Conservation (phyloP, 30 jellyfish, hydroid and myxozoan species). For the Phacellophora camtschatica region DNA sequence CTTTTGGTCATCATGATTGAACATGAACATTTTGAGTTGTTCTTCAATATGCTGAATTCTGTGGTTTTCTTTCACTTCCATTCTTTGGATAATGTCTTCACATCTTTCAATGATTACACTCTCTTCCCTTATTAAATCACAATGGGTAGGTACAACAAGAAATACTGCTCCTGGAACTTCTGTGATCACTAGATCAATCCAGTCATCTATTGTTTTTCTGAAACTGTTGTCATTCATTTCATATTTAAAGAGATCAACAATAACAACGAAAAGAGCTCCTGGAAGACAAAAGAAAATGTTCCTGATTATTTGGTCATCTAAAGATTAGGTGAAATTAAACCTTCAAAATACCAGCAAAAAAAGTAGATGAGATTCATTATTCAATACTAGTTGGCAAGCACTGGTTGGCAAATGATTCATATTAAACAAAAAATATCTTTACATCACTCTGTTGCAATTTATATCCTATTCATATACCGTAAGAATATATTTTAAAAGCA, state of each 20-base stretch:
- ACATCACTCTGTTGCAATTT: too few relatives aligned
- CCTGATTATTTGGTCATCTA: too few relatives aligned
- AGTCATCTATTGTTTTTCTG: slow-evolving; percentile 59
- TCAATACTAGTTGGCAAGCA: too few relatives aligned
- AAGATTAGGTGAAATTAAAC: too few relatives aligned
- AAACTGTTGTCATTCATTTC: not conserved
- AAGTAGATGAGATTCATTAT: too few relatives aligned
- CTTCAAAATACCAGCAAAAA: too few relatives aligned
- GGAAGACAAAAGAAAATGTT: not conserved
- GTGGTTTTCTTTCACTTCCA: not conserved
- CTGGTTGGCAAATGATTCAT: too few relatives aligned
- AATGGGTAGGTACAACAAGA: slow-evolving; percentile 80
- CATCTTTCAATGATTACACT: slow-evolving; percentile 31
- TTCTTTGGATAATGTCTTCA: slow-evolving; percentile 6
- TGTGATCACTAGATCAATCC: slow-evolving; percentile 69
- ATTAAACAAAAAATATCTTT: too few relatives aligned
- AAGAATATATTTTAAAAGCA: too few relatives aligned
- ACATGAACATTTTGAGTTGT: not conserved
- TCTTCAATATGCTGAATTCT: not conserved
- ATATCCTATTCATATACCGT: too few relatives aligned
- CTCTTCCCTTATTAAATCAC: slow-evolving; percentile 39
- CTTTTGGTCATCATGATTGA: not conserved
- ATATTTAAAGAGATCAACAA: slow-evolving; percentile 45
- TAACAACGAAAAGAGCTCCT: slow-evolving; percentile 62
- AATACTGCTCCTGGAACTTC: slow-evolving; percentile 84